phyloP scores from a whole-genome alignment of 1,140 invertebrate genomes.

The Eumeta japonica region DNA sequence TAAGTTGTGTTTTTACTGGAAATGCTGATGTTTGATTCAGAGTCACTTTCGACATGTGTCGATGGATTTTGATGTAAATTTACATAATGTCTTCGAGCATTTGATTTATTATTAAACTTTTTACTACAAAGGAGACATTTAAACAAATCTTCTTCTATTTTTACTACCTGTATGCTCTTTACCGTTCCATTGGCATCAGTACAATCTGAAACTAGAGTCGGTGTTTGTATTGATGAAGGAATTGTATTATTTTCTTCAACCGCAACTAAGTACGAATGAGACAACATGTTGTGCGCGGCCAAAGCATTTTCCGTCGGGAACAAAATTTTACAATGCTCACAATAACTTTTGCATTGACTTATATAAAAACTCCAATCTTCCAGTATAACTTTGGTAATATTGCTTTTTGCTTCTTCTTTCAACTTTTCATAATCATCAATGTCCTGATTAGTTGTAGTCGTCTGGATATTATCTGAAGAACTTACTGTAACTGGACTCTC shows the following conservation, averaged over 20 bases:
- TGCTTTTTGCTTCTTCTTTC: not conserved
- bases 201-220: conserved; percentile 1
- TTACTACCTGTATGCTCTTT: conserved; percentile 1
- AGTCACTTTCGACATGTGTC: too few relatives aligned
- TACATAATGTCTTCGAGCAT: not conserved
- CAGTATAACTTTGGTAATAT: conserved; percentile 8
- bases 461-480: conserved; percentile 8
- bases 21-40: too few relatives aligned
- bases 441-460: not conserved
- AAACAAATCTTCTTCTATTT: conserved; percentile 19
- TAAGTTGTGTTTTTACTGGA: too few relatives aligned
- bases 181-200: not conserved
- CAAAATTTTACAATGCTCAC: conserved; percentile 20
- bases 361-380: conserved; percentile 20
- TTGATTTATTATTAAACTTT: conserved; percentile 13
- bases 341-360: conserved; percentile 17
- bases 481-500: too few relatives aligned
- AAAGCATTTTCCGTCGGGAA: conserved; percentile 28
- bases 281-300: conserved; percentile 23
- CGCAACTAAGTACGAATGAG: conserved; percentile 27
- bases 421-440: conserved; percentile 6
- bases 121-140: conserved; percentile 17
- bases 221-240: conserved; percentile 4
- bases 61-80: too few relatives aligned
- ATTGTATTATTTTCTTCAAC: conserved; percentile 5